These are phyloP conservation scores for Piezodorus guildinii DNA, from an alignment of 1,140 invertebrate genomes.

Conservation along the genomic window DNA sequence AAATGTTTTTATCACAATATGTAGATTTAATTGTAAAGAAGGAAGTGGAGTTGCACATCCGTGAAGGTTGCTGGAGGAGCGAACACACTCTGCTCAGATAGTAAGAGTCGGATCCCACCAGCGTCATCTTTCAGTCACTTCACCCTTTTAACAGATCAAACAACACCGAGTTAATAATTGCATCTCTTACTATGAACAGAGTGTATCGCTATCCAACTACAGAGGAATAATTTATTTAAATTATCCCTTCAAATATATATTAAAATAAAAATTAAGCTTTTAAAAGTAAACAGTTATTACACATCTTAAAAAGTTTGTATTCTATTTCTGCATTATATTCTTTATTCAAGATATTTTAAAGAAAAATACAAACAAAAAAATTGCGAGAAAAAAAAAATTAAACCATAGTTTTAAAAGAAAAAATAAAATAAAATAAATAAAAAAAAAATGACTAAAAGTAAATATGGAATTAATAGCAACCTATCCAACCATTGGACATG, in stretches of 20 bases:
- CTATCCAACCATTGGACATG: too few species aligned
- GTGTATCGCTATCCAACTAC: slow-evolving; percentile 18
- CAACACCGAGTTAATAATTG: slow-evolving; percentile 18
- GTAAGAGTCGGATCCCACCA: slow-evolving; percentile 14
- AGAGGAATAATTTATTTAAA: slow-evolving; percentile 9
- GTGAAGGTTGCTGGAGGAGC: slow-evolving; percentile 1
- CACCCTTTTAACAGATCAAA: slow-evolving; percentile 21
- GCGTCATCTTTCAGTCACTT: slow-evolving; percentile 4
- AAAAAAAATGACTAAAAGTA: too few species aligned
- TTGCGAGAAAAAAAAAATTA: too few species aligned
- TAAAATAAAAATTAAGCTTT: neutral
- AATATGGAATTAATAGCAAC: too few species aligned
- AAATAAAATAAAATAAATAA: too few species aligned
- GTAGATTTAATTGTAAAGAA: neutral
- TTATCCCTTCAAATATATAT: neutral
- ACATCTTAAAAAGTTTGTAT: neutral
- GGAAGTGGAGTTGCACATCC: neutral
- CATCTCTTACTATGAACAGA: slow-evolving; percentile 20
- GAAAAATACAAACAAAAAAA: too few species aligned
- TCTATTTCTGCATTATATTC: too few species aligned
- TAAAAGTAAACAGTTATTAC: neutral
- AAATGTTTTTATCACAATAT: too few species aligned
- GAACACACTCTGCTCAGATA: slow-evolving; percentile 20
- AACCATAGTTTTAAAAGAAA: too few species aligned
- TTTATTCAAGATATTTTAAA: too few species aligned